phyloP scores from a whole-genome alignment of 1,140 invertebrate genomes.

The Chelonus insularis region DNA sequence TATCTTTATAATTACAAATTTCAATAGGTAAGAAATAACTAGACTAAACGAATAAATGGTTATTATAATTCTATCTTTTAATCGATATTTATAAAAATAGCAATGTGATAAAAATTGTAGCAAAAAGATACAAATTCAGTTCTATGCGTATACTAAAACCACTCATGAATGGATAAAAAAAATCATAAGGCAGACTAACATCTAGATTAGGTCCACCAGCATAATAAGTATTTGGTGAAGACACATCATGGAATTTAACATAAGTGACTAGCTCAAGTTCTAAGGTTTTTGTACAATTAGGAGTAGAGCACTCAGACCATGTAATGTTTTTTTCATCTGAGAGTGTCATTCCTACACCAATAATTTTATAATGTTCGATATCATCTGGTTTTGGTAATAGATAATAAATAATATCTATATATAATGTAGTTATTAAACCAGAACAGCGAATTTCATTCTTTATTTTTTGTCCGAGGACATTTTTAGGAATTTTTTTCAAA shows the following conservation, averaged over 20 bases:
- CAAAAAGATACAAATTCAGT: background rate
- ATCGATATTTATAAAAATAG: background rate
- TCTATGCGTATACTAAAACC: background rate
- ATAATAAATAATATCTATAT: constrained; percentile 60
- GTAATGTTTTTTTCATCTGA: constrained; percentile 40
- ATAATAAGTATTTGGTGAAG: constrained; percentile 57
- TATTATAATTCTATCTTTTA: background rate
- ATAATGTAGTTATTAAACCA: constrained; percentile 56
- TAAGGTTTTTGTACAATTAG: constrained; percentile 42
- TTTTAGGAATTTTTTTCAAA: constrained; percentile 44
- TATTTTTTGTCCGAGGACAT: constrained; percentile 36
- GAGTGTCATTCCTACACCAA: constrained; percentile 49
- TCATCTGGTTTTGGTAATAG: constrained; percentile 44
- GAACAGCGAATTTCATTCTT: constrained; percentile 51
- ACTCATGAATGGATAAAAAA: constrained; percentile 70
- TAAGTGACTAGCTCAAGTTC: constrained; percentile 49
- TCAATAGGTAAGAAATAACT: no score
- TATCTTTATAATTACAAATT: no score
- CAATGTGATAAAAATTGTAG: background rate
- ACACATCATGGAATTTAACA: constrained; percentile 67
- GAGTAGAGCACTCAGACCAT: constrained; percentile 44
- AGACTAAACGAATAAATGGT: no score
- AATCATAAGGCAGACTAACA: constrained; percentile 68
- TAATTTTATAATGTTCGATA: constrained; percentile 49
- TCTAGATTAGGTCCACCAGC: constrained; percentile 66